Percentiles rank a stretch among this genome's conserved stretches.
Conservation (phyloP, 2,113 vertebrate species). For the Labeo rohita region DNA sequence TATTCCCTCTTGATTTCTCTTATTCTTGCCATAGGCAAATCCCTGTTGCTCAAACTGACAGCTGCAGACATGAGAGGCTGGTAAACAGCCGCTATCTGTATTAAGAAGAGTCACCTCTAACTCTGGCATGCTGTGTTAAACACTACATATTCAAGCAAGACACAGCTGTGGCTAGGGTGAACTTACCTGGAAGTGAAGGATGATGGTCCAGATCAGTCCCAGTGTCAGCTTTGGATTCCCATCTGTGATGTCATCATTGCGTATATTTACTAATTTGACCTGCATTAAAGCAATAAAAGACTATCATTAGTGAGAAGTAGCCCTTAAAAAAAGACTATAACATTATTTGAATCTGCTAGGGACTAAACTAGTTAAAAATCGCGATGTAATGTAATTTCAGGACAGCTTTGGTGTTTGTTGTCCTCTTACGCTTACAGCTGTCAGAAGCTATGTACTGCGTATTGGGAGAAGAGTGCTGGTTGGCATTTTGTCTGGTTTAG, state of each 20-base stretch:
- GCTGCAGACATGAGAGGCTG: not conserved
- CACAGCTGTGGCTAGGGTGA: not conserved
- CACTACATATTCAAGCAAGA: not conserved
- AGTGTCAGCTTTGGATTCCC: slow-evolving; percentile 97
- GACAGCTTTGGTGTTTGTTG: slow-evolving; percentile 9
- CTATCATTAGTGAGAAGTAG: not conserved
- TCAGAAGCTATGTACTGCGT: not conserved
- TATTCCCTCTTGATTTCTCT: not conserved
- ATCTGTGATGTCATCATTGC: slow-evolving; percentile 97
- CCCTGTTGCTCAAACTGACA: slow-evolving; percentile 16
- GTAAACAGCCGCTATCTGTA: not conserved
- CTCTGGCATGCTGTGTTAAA: not conserved
- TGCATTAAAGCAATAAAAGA: slow-evolving; percentile 58
- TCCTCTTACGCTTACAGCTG: not conserved
- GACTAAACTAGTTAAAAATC: not conserved
- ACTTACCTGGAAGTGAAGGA: slow-evolving; percentile 97
- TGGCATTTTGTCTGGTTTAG: slow-evolving; percentile 7
- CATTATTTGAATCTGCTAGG: not conserved
- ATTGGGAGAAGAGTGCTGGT: not conserved
- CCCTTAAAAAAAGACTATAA: too few species aligned
- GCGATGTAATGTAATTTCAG: not conserved
- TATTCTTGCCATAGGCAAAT: not conserved
- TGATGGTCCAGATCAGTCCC: slow-evolving; percentile 98
- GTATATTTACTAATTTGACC: slow-evolving; percentile 98
- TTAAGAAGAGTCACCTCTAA: not conserved